phyloP scores from a whole-genome alignment of 2,888 invertebrate genomes.

The Dryococelus australis region DNA sequence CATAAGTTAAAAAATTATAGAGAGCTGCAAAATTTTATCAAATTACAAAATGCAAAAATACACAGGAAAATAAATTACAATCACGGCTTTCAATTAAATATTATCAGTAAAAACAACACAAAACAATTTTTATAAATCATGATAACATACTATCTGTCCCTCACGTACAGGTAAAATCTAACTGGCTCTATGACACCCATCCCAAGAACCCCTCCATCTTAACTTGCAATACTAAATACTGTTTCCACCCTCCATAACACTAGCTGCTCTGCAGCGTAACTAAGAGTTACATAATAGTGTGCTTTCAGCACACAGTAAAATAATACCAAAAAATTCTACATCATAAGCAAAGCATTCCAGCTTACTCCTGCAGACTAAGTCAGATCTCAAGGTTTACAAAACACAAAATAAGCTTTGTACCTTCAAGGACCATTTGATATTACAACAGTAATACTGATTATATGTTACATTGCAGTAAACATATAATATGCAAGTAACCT shows the following conservation, averaged over 20 bases:
- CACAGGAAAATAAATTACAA: not conserved
- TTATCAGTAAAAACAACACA: not conserved
- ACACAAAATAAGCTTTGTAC: not conserved
- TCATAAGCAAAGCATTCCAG: not conserved
- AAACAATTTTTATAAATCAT: not conserved
- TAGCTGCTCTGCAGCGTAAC: not conserved
- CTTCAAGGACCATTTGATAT: not conserved
- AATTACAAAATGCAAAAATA: not conserved
- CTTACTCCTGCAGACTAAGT: not conserved
- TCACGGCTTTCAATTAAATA: not conserved
- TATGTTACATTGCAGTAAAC: too few species aligned
- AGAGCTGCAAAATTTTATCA: not conserved
- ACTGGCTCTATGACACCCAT: not conserved
- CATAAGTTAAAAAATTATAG: not conserved
- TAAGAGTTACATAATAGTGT: not conserved
- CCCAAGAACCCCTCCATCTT: not conserved
- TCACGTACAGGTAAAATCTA: not conserved
- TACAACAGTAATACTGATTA: not conserved
- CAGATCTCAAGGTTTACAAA: not conserved
- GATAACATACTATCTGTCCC: not conserved
- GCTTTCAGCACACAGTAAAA: conserved; percentile 2
- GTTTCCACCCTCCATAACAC: conserved; percentile 4
- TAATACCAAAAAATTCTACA: conserved; percentile 8
- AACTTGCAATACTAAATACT: not conserved
- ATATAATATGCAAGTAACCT: too few species aligned